A percentile compares a stretch with the other conserved stretches of the same genome.
These are phyloP conservation scores for Leptobrachium leishanense DNA, from an alignment of 2,113 vertebrate genomes.

Conservation along the genomic window DNA sequence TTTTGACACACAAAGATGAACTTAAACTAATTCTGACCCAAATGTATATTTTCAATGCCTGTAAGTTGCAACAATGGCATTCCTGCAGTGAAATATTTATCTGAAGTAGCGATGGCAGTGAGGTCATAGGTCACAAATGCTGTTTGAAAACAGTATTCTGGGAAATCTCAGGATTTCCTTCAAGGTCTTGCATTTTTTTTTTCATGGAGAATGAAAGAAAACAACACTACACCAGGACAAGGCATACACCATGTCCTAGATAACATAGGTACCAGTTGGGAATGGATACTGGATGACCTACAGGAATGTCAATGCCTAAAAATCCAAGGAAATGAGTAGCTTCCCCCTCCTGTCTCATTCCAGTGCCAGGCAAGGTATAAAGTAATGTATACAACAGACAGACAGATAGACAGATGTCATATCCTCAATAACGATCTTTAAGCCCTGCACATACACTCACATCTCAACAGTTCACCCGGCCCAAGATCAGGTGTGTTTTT, in stretches of 20 bases:
- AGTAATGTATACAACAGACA: slow-evolving; percentile 3
- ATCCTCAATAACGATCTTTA: not conserved
- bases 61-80: not conserved
- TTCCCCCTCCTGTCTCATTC: not conserved
- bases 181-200: not conserved
- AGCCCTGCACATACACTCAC: too few relatives aligned
- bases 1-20: too few relatives aligned
- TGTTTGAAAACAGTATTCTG: not conserved
- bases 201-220: not conserved
- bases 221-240: not conserved
- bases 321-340: not conserved
- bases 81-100: not conserved
- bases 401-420: not conserved
- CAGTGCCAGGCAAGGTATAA: not conserved
- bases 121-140: not conserved
- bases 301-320: slow-evolving; percentile 14
- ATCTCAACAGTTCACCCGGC: too few relatives aligned
- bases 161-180: not conserved
- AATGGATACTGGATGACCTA: not conserved
- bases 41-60: too few relatives aligned
- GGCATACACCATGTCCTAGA: not conserved
- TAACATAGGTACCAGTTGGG: slow-evolving; percentile 21
- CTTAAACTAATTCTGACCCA: too few relatives aligned
- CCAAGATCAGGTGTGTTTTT: too few relatives aligned
- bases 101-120: not conserved